Conservation (phyloP, 2,797 vertebrate genomes). For the Crocidura indochinensis region DNA sequence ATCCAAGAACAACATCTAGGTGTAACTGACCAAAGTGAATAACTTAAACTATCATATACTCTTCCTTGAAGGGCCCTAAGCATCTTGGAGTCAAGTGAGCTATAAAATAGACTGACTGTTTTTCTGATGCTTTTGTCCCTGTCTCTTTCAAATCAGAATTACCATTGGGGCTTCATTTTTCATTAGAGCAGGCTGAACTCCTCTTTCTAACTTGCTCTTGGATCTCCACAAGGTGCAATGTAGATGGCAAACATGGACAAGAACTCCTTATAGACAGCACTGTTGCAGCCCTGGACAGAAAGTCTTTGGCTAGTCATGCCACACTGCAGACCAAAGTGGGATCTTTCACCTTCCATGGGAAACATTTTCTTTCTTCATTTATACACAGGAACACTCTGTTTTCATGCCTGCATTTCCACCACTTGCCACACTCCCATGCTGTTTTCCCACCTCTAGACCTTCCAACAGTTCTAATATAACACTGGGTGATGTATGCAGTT, state of each 20-base stretch:
- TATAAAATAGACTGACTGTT: background rate
- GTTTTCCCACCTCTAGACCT: background rate
- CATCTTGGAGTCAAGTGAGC: background rate
- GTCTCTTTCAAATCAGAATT: background rate
- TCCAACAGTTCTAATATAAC: background rate
- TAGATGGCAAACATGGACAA: background rate
- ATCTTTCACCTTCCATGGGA: background rate
- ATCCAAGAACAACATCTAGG: background rate
- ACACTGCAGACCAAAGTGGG: background rate
- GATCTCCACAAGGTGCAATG: background rate
- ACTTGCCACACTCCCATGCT: background rate
- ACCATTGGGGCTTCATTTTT: background rate
- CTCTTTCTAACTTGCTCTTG: conserved; percentile 13
- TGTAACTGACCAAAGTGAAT: background rate
- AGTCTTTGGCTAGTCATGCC: background rate
- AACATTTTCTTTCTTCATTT: background rate
- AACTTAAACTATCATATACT: background rate
- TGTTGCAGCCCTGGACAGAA: conserved; percentile 21
- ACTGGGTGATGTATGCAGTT: conserved; percentile 21
- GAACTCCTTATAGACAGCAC: conserved; percentile 1
- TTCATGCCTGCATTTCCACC: background rate
- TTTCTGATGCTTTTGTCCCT: background rate
- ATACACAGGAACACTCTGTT: background rate
- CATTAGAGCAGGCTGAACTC: background rate
- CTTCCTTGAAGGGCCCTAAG: background rate